Evolutionary conservation across 2,113 vertebrate species (phyloP).

Genomic region (Takifugu flavidus): DNA sequence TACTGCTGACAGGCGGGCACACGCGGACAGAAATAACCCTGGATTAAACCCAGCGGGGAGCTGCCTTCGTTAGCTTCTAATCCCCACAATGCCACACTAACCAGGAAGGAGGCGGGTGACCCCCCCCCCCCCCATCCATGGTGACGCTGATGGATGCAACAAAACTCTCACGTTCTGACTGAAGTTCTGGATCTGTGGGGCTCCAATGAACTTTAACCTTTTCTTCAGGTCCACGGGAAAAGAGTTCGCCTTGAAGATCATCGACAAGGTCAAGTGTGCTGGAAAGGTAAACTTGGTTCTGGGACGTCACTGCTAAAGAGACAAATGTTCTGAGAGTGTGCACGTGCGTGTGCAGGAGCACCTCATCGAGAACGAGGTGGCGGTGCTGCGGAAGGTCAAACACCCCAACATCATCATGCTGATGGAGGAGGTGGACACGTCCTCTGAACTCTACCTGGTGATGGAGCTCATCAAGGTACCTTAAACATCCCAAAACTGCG

Average conservation of each 20-base stretch:
- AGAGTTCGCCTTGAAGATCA: slow-evolving; percentile 97
- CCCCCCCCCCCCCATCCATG: neutral
- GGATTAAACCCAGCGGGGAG: slow-evolving; percentile 34
- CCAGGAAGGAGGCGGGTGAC: slow-evolving; percentile 3
- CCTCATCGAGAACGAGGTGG: slow-evolving; percentile 95
- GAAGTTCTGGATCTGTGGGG: neutral
- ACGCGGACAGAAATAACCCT: slow-evolving; percentile 26
- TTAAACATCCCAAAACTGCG: neutral
- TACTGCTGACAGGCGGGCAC: slow-evolving; percentile 17
- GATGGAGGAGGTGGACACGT: slow-evolving; percentile 93
- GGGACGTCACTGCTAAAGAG: too few species aligned
- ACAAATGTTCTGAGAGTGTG: neutral
- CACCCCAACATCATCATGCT: slow-evolving; percentile 98
- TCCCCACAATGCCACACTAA: too few species aligned
- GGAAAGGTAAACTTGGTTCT: slow-evolving; percentile 79
- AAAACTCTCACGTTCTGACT: neutral
- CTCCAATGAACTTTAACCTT: slow-evolving; percentile 30
- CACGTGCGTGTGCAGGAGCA: slow-evolving; percentile 80
- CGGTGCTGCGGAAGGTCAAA: slow-evolving; percentile 89
- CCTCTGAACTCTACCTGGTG: slow-evolving; percentile 88
- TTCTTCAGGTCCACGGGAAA: slow-evolving; percentile 86
- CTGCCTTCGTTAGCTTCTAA: slow-evolving; percentile 45
- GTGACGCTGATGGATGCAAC: neutral
- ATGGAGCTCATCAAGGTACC: slow-evolving; percentile 98
- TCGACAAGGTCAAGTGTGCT: slow-evolving; percentile 94